Conservation (phyloP, 1,140 invertebrate species). For the Polyergus mexicanus region DNA sequence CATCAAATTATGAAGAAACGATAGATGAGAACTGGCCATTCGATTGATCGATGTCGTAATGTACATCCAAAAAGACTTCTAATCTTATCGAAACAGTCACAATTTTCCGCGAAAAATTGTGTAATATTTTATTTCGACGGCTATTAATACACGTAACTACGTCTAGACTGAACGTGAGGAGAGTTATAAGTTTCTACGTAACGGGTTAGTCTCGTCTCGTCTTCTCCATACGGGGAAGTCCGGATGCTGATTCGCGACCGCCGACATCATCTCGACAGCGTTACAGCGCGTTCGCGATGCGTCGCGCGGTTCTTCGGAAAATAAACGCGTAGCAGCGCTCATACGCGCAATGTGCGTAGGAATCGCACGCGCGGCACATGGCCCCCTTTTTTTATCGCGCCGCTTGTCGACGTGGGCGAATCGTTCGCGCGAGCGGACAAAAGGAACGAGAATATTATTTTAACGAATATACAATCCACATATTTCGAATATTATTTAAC, state of each 20-base stretch:
- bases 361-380: conserved; percentile 50
- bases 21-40: neutral
- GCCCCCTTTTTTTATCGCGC: conserved; percentile 68
- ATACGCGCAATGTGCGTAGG: conserved; percentile 59
- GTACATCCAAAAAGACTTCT: neutral
- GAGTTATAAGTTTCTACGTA: neutral
- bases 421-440: neutral
- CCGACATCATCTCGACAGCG: neutral
- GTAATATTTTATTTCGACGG: neutral
- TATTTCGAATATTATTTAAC: no score
- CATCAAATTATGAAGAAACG: no score
- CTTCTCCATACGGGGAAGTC: neutral
- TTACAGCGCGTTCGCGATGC: conserved; percentile 16
- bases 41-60: no score
- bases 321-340: neutral
- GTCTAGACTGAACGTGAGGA: neutral
- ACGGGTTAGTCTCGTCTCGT: conserved; percentile 14
- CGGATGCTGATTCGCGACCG: neutral
- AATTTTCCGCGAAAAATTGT: neutral
- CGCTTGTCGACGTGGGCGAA: conserved; percentile 49
- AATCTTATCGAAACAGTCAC: neutral
- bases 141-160: conserved; percentile 1
- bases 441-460: neutral
- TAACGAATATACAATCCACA: neutral
- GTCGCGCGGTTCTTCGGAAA: conserved; percentile 43